Evolutionary conservation across 2,797 vertebrate genomes (phyloP).

Genomic region (Epinephelus awoara): DNA sequence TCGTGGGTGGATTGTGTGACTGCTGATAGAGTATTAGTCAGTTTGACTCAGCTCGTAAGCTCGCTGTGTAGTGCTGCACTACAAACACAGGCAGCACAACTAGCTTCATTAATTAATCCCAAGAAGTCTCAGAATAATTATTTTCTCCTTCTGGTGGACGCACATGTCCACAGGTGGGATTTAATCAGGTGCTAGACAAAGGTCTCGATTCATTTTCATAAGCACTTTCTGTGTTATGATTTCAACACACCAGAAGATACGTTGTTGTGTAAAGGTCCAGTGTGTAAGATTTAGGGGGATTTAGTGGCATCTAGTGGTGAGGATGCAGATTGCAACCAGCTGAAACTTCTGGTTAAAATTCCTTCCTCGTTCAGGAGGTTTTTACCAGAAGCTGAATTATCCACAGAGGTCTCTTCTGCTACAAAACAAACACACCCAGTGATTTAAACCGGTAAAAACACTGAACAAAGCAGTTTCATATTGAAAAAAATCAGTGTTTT

Average conservation of each 20-base stretch:
- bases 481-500: no score
- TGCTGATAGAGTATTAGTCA: conserved; percentile 51
- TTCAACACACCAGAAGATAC: background rate
- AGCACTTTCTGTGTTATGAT: background rate
- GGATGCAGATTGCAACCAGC: no score
- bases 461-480: no score
- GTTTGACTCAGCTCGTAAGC: conserved; percentile 46
- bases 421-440: no score
- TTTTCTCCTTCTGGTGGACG: conserved; percentile 9
- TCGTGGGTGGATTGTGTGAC: conserved; percentile 45
- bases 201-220: background rate
- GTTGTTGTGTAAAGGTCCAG: no score
- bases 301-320: no score
- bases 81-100: conserved; percentile 11
- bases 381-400: no score
- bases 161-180: background rate
- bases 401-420: no score
- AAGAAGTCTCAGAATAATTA: conserved; percentile 24
- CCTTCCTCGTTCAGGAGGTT: no score
- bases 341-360: no score
- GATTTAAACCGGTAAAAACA: no score
- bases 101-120: conserved; percentile 35
- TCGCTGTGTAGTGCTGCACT: conserved; percentile 27
- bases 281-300: no score
- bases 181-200: background rate